Evolutionary conservation across 2,797 vertebrate genomes (phyloP).

Genomic region (Sebastes aleutianus): DNA sequence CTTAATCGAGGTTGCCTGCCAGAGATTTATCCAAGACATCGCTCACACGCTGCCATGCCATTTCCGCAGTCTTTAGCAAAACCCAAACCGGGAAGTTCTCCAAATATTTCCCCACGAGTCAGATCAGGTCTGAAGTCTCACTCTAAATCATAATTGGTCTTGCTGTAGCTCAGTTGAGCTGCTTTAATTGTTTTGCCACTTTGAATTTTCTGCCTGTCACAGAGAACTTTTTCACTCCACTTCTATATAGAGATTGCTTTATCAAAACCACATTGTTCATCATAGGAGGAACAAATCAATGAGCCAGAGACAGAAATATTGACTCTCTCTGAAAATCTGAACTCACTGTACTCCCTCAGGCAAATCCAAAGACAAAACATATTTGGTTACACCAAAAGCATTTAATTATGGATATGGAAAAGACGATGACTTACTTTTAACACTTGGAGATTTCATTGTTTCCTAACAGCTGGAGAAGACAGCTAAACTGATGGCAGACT

Average conservation of each 20-base stretch:
- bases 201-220: background rate
- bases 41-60: conserved; percentile 13
- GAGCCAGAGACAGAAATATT: conserved; percentile 17
- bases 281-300: conserved; percentile 20
- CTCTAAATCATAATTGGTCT: conserved; percentile 27
- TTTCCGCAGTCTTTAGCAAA: conserved; percentile 45
- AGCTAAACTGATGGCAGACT: conserved; percentile 41
- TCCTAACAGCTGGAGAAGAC: conserved; percentile 43
- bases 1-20: conserved; percentile 17
- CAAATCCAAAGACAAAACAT: conserved; percentile 11
- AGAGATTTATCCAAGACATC: conserved; percentile 47
- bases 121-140: conserved; percentile 35
- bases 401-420: conserved; percentile 25
- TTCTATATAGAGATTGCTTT: conserved; percentile 9
- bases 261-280: conserved; percentile 32
- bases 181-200: conserved; percentile 25
- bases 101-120: conserved; percentile 39
- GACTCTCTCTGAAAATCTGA: conserved; percentile 7
- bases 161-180: background rate
- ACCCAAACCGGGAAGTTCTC: conserved; percentile 24
- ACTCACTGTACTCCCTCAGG: background rate
- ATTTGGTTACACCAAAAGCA: background rate
- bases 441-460: conserved; percentile 16
- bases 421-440: conserved; percentile 5
- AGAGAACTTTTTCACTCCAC: background rate